phyloP scores from a whole-genome alignment of 2,888 invertebrate species.

The Agrochola lota region DNA sequence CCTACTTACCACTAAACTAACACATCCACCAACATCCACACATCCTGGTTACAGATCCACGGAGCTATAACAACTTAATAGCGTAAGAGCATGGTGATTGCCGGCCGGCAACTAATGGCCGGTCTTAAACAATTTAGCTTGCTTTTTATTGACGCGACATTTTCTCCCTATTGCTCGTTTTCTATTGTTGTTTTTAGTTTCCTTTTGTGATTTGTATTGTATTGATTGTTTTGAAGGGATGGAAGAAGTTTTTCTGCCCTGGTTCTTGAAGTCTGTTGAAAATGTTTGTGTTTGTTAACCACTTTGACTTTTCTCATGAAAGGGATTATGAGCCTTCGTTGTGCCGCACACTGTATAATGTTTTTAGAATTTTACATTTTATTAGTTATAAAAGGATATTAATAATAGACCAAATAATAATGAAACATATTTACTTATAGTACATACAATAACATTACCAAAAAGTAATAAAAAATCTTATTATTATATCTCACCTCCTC shows the following conservation, averaged over 20 bases:
- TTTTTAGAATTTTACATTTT: neutral
- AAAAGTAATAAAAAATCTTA: too few species aligned
- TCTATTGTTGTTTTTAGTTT: slow-evolving; percentile 60
- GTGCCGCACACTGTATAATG: neutral
- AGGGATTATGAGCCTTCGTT: neutral
- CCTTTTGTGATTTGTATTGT: slow-evolving; percentile 48
- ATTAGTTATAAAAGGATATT: too few species aligned
- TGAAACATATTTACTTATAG: too few species aligned
- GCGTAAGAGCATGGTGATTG: slow-evolving; percentile 85
- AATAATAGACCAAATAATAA: too few species aligned
- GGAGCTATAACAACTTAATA: slow-evolving; percentile 86
- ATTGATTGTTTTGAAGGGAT: slow-evolving; percentile 21
- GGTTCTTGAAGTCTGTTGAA: neutral
- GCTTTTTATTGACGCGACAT: slow-evolving; percentile 74
- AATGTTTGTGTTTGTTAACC: neutral
- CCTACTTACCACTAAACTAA: neutral
- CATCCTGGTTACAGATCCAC: slow-evolving; percentile 67
- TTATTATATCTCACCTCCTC: too few species aligned
- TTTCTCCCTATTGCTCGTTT: slow-evolving; percentile 69
- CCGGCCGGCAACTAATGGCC: slow-evolving; percentile 82
- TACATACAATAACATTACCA: too few species aligned
- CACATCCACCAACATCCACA: slow-evolving; percentile 65
- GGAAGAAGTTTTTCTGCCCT: neutral
- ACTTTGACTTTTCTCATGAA: neutral
- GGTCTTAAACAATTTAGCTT: slow-evolving; percentile 83